Evolutionary conservation across 2,888 invertebrate species (phyloP).

Genomic region (Catonia carolina): DNA sequence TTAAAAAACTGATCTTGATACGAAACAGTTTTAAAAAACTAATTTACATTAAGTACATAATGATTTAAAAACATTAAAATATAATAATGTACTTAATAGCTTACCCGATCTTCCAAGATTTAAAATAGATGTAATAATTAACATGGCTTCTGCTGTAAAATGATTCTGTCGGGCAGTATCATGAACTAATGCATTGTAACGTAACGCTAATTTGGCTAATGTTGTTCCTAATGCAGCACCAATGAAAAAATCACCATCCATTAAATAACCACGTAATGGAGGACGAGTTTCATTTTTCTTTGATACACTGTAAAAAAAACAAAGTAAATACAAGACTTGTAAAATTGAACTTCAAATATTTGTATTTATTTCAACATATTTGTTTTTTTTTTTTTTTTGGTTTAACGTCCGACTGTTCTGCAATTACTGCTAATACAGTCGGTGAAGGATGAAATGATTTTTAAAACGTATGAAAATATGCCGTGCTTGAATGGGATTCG

Average conservation of each 20-base stretch:
- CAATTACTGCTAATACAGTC: too few relatives aligned
- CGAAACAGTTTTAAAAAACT: too few relatives aligned
- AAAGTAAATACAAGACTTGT: neutral
- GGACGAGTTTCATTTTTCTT: slow-evolving; percentile 60
- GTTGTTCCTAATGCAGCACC: slow-evolving; percentile 88
- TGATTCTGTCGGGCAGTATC: slow-evolving; percentile 48
- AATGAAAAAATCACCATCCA: slow-evolving; percentile 94
- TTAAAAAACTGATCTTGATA: too few relatives aligned
- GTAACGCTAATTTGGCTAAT: slow-evolving; percentile 81
- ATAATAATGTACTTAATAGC: slow-evolving; percentile 11
- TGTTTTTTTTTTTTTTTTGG: too few relatives aligned
- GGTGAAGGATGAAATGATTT: too few relatives aligned
- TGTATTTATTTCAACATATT: too few relatives aligned
- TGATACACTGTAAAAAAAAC: slow-evolving; percentile 26
- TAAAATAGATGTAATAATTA: slow-evolving; percentile 78
- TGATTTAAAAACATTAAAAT: too few relatives aligned
- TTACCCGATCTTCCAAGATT: slow-evolving; percentile 73
- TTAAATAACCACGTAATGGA: slow-evolving; percentile 76
- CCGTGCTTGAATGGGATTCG: too few relatives aligned
- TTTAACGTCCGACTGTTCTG: too few relatives aligned
- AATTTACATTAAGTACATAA: too few relatives aligned
- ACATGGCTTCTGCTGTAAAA: slow-evolving; percentile 74
- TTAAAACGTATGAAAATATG: too few relatives aligned
- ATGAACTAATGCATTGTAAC: slow-evolving; percentile 50
- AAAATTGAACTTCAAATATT: too few relatives aligned